A percentile compares a stretch with the other conserved stretches of the same genome.
phyloP scores from a whole-genome alignment of 2,888 invertebrate genomes.

The Diarsia dahlii region DNA sequence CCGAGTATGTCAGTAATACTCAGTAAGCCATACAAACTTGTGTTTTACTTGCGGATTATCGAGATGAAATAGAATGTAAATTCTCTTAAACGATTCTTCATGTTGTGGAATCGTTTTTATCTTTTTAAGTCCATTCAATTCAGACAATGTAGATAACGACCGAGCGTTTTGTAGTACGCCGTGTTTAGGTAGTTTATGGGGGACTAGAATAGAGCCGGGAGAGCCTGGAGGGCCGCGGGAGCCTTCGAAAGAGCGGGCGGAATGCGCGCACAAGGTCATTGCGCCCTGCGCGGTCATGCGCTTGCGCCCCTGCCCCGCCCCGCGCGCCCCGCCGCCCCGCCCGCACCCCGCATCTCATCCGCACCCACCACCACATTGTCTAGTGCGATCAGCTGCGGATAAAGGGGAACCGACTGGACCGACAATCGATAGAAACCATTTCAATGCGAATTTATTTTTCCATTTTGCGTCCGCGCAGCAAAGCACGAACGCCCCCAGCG shows the following conservation, averaged over 20 bases:
- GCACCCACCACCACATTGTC: conserved; percentile 83
- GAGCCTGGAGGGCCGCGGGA: conserved; percentile 82
- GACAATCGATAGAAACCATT: conserved; percentile 85
- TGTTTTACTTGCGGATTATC: conserved; percentile 23
- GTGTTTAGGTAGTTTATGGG: conserved; percentile 75
- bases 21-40: conserved; percentile 29
- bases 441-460: conserved; percentile 86
- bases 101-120: conserved; percentile 51
- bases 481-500: conserved; percentile 83
- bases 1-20: conserved; percentile 50
- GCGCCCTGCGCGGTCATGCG: conserved; percentile 91
- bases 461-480: conserved; percentile 77
- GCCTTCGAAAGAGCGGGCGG: conserved; percentile 85
- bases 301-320: conserved; percentile 78
- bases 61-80: conserved; percentile 48
- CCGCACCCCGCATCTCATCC: conserved; percentile 73
- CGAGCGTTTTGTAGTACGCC: conserved; percentile 63
- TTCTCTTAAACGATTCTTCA: conserved; percentile 38
- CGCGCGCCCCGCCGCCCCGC: conserved; percentile 63
- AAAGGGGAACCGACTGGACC: conserved; percentile 85
- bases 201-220: conserved; percentile 78
- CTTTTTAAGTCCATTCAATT: conserved; percentile 70
- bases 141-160: conserved; percentile 70
- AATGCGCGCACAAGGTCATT: conserved; percentile 90
- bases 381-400: conserved; percentile 88